A percentile compares a stretch with the other conserved stretches of the same genome.
Evolutionary conservation across 2,888 invertebrate genomes (phyloP).

Genomic region (Ennomos erosarius): DNA sequence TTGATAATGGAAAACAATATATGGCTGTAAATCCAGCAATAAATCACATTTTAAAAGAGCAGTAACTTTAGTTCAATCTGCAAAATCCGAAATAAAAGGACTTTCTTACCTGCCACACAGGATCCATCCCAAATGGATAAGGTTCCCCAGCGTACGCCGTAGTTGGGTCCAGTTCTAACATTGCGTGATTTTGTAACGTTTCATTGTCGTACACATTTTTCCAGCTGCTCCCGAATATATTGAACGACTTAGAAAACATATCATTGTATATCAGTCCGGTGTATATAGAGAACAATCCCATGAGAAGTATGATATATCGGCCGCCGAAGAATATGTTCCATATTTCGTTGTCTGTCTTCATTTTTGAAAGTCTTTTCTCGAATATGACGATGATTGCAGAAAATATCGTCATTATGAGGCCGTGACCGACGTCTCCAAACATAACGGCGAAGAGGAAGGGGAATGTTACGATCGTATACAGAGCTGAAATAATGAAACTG

Average conservation of each 20-base stretch:
- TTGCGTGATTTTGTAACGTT: conserved; percentile 56
- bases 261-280: conserved; percentile 91
- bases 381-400: conserved; percentile 87
- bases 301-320: conserved; percentile 89
- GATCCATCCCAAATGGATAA: conserved; percentile 90
- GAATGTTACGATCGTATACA: conserved; percentile 90
- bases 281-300: conserved; percentile 91
- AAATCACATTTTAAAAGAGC: no score
- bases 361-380: conserved; percentile 85
- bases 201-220: conserved; percentile 65
- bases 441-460: conserved; percentile 92
- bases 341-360: conserved; percentile 86
- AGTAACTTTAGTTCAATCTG: no score
- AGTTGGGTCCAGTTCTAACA: conserved; percentile 76
- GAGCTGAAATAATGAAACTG: conserved; percentile 75
- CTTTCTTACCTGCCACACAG: conserved; percentile 87
- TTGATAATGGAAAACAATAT: no score
- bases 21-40: no score
- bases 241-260: conserved; percentile 88
- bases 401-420: conserved; percentile 87
- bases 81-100: neutral
- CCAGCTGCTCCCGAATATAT: conserved; percentile 89
- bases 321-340: conserved; percentile 90
- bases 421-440: conserved; percentile 92
- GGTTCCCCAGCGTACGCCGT: conserved; percentile 73